phyloP scores from a whole-genome alignment of 2,888 invertebrate species.

The Melanargia galathea region DNA sequence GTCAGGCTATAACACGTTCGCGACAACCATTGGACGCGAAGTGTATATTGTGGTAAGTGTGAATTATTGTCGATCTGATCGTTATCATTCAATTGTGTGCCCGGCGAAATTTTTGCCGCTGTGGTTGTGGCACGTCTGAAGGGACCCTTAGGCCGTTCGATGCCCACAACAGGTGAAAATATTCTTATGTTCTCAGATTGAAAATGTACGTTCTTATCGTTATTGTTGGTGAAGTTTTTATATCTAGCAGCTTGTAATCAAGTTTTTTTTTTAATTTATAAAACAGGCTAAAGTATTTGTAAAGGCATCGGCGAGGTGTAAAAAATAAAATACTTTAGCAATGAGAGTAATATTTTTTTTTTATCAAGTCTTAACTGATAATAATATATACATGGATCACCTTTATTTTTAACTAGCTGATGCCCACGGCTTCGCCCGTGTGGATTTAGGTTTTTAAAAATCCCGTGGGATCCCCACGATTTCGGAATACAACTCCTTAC shows the following conservation, averaged over 20 bases:
- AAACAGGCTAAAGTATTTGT: constrained; percentile 66
- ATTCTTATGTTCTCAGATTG: constrained; percentile 39
- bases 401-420: constrained; percentile 15
- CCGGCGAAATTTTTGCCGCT: background rate
- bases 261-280: constrained; percentile 66
- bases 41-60: no score
- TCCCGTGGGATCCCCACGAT: no score
- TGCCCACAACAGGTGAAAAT: constrained; percentile 42
- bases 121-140: background rate
- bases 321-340: constrained; percentile 74
- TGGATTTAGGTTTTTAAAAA: no score
- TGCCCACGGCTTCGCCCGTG: no score
- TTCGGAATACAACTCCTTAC: no score
- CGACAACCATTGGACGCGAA: no score
- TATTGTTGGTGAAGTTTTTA: constrained; percentile 76
- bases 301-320: constrained; percentile 70
- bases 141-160: constrained; percentile 49
- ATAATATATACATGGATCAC: constrained; percentile 21
- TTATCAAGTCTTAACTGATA: constrained; percentile 44
- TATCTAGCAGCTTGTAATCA: constrained; percentile 77
- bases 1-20: no score
- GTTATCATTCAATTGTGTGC: background rate
- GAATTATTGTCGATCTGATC: no score
- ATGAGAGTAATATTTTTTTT: constrained; percentile 60
- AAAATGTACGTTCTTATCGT: constrained; percentile 66